Base-by-base conservation (phyloP, 2,797 vertebrate species). In the Rhincodon typus region DNA sequence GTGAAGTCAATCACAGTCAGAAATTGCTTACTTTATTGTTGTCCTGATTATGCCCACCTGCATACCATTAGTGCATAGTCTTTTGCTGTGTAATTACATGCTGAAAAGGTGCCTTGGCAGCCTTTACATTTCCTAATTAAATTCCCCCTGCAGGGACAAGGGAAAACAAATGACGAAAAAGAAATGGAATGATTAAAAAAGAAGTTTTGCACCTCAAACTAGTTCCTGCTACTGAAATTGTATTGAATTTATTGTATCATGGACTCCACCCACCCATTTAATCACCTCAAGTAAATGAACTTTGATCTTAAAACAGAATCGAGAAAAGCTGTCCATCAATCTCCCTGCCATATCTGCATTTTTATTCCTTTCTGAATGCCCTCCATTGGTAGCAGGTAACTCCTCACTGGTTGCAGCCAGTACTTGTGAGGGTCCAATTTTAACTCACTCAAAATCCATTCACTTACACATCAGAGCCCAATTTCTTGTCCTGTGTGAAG, bases 21-120 rank as follows among this genome's bases (percentile, higher is more conserved):
- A 94, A 38, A 94, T 79, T 95, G 19, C 57, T n/a, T 27, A 27
- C 50, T 79, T 62, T 77, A 46, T 95, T 88, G 50, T 46, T 21
- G 27, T 84, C 15, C 34, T 67, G 90, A 42, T 96, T 96, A 96
- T 95, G 96, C 97, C 96, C 97, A 97, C 96, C 97, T 97, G 97
- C 98, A 97, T 97, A 96, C 25, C 66, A 50, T 38, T 93, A 25
- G n/a, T 23, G 62, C 19, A 69, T 62, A 67, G 19, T 84, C 42
- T 69, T 93, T 67, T 91, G 66, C 88, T 42, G n/a, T n/a, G 66
- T 38, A 93, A 93, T 93, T 91, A 93, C 7, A 38, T 67, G 90
- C n/a, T 93, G 90, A 93, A 93, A 93, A n/a, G n/a, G n/a, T 93
- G 62, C 62, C 62, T 93, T 38, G 62, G 90, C 62, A 93, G 62